Base-by-base conservation (phyloP, 2,888 invertebrate genomes). In the Argyra leucocephala region DNA sequence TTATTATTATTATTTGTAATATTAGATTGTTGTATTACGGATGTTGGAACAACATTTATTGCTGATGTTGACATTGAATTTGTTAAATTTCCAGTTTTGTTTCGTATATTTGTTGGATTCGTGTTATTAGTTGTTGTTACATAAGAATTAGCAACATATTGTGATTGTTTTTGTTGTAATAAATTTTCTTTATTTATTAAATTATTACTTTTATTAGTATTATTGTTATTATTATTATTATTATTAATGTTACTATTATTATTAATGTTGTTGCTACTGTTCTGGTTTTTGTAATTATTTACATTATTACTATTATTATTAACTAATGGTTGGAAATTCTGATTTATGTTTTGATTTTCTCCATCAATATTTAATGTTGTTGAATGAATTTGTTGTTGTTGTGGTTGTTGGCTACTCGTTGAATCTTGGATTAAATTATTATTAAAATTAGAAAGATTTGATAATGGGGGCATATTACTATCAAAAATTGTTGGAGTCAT, bases 231-330 rank as follows among this genome's bases (percentile, higher is more conserved):
- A 18, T 1, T 15, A 15, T 2, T 5, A 48, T 18, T 48, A 15
- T 12, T 18, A n/a, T n/a, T 15, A 3, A 3, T 48, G 6, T 48
- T n/a, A 31, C 10, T 4, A 15, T 12, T 18, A 5, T 7, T 10
- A 31, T 31, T 10, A 31, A 31, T 7, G 31, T 10, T 31, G 10
- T 31, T 31, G 5, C 15, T 37, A 37, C 37, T 5, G n/a, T 48
- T 48, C 9, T 1, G 4, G 18, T 48, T 48, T 2, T 2, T 48
- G 18, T 3, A 48, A n/a, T 48, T 1, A n/a, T 48, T n/a, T 3
- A 48, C n/a, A n/a, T 48, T 48, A 48, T 48, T 48, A 48, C 48
- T 48, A 48, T 48, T 48, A 48, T 48, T 48, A 15, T 48, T 48
- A 9, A 48, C 5, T 48, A 48, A 48, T 9, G 48, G 48, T 48